Evolutionary conservation across 2,113 vertebrate species (phyloP).

Genomic region (Pampusana beccarii): DNA sequence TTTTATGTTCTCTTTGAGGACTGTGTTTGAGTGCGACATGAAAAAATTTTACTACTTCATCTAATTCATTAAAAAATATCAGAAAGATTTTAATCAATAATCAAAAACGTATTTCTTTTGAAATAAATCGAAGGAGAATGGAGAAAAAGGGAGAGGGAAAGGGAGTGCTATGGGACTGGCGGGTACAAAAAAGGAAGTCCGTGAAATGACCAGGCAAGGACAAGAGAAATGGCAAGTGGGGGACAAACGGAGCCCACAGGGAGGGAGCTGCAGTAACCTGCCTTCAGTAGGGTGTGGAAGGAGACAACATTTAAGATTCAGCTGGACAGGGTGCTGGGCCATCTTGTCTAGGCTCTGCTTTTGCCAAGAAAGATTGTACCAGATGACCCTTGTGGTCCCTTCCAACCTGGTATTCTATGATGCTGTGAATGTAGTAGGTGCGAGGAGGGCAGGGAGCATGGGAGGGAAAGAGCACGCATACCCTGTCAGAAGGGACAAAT

Average conservation of each 20-base stretch:
- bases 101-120: background rate
- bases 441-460: background rate
- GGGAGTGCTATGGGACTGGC: background rate
- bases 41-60: background rate
- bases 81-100: background rate
- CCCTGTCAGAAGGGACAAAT: background rate
- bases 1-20: background rate
- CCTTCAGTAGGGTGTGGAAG: background rate
- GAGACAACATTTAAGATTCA: background rate
- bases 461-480: background rate
- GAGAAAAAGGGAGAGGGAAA: background rate
- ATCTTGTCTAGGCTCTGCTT: too few species aligned
- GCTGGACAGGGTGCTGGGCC: too few species aligned
- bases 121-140: background rate
- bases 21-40: background rate
- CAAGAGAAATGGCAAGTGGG: background rate
- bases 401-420: too few species aligned
- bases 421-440: background rate
- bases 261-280: background rate
- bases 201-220: background rate
- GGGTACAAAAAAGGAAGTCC: background rate
- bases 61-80: background rate
- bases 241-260: background rate
- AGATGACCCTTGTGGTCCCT: too few species aligned
- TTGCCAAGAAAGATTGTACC: too few species aligned